Percentiles rank a stretch among this genome's conserved stretches.
Conservation (phyloP, 2,113 vertebrate genomes). For the Trichechus manatus region DNA sequence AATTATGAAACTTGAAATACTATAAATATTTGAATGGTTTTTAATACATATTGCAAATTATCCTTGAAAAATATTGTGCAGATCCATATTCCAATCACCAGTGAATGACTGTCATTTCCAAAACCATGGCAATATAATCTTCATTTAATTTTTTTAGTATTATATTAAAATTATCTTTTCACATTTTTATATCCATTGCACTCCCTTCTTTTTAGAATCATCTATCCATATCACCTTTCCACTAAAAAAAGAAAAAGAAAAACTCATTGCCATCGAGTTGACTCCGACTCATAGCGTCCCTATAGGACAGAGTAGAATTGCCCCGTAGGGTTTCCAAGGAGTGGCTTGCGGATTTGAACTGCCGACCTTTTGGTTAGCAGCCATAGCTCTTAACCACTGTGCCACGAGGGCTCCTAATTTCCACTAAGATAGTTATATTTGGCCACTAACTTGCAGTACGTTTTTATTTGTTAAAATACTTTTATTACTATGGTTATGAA, state of each 20-base stretch:
- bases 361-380: no score
- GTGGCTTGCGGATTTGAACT: no score
- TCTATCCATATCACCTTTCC: not conserved
- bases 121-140: not conserved
- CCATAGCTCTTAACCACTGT: no score
- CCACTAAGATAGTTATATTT: not conserved
- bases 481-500: not conserved
- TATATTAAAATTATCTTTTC: not conserved
- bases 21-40: not conserved
- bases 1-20: not conserved
- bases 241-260: no score
- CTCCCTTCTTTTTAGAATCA: not conserved
- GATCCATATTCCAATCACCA: not conserved
- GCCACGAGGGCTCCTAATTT: no score
- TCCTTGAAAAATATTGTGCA: not conserved
- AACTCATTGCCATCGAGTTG: no score
- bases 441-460: not conserved
- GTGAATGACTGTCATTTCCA: not conserved
- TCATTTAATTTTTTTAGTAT: not conserved
- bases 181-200: not conserved
- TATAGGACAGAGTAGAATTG: no score
- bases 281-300: no score
- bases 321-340: no score
- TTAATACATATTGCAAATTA: not conserved
- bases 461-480: not conserved